Evolutionary conservation across 2,113 vertebrate genomes (phyloP).

Genomic region (Dipodomys merriami): DNA sequence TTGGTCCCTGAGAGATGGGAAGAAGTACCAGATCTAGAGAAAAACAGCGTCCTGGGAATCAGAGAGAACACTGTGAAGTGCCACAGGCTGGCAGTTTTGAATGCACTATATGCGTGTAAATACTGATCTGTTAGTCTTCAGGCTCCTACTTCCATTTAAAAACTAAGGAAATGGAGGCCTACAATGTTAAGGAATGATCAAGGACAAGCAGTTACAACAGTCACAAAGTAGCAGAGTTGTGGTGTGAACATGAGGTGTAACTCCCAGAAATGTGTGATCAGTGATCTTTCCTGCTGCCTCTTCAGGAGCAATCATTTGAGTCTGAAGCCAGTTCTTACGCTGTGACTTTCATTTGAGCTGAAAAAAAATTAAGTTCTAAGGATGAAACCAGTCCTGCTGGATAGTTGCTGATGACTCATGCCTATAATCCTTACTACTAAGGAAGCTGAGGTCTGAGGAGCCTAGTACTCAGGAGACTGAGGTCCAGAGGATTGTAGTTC

Average conservation of each 20-base stretch:
- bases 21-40: background rate
- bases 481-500: too few species aligned
- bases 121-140: background rate
- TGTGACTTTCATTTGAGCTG: background rate
- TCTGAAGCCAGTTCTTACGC: background rate
- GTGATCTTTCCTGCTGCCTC: background rate
- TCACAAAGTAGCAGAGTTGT: background rate
- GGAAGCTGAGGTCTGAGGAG: too few species aligned
- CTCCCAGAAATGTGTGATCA: background rate
- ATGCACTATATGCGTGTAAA: background rate
- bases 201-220: background rate
- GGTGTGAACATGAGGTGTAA: background rate
- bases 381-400: too few species aligned
- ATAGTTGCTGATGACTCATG: too few species aligned
- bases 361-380: background rate
- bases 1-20: background rate
- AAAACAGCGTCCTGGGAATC: background rate
- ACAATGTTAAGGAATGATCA: background rate
- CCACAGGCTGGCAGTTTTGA: background rate
- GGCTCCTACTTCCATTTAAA: background rate
- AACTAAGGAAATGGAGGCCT: background rate
- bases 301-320: background rate
- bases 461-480: too few species aligned
- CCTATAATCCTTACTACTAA: too few species aligned
- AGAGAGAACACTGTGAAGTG: background rate